Percentiles rank a stretch among this genome's conserved stretches.
These are phyloP conservation scores for Drosophila basisetae DNA, from an alignment of 2,888 invertebrate species.

Conservation along the genomic window DNA sequence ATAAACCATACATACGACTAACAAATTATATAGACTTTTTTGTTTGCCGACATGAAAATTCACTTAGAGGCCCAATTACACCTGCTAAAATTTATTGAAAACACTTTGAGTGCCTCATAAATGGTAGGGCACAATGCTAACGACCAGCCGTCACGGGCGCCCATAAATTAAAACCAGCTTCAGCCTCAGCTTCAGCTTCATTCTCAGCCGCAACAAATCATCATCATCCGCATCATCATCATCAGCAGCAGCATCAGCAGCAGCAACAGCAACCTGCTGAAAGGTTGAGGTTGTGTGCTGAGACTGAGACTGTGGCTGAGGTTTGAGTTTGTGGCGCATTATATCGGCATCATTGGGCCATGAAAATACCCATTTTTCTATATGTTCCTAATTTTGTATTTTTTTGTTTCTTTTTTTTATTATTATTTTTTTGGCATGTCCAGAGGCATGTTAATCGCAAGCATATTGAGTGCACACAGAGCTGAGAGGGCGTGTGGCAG, in stretches of 20 bases:
- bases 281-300: background rate
- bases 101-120: slow-evolving; percentile 47
- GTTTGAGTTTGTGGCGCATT: slow-evolving; percentile 47
- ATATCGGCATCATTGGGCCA: slow-evolving; percentile 69
- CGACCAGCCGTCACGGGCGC: slow-evolving; percentile 42
- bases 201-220: slow-evolving; percentile 53
- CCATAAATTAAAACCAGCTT: slow-evolving; percentile 62
- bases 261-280: background rate
- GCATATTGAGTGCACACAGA: slow-evolving; percentile 61
- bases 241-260: slow-evolving; percentile 14
- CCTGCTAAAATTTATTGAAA: slow-evolving; percentile 62
- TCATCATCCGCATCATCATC: slow-evolving; percentile 33
- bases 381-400: slow-evolving; percentile 21
- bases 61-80: slow-evolving; percentile 57
- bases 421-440: slow-evolving; percentile 29
- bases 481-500: background rate
- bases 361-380: slow-evolving; percentile 56
- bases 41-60: slow-evolving; percentile 57
- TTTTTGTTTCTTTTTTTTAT: background rate
- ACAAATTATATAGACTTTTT: slow-evolving; percentile 1
- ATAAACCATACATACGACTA: background rate
- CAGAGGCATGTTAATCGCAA: slow-evolving; percentile 58
- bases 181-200: background rate
- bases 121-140: slow-evolving; percentile 51
- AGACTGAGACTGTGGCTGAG: slow-evolving; percentile 7